These are phyloP conservation scores for Papilio elwesi DNA, from an alignment of 2,888 invertebrate species.

Conservation along the genomic window DNA sequence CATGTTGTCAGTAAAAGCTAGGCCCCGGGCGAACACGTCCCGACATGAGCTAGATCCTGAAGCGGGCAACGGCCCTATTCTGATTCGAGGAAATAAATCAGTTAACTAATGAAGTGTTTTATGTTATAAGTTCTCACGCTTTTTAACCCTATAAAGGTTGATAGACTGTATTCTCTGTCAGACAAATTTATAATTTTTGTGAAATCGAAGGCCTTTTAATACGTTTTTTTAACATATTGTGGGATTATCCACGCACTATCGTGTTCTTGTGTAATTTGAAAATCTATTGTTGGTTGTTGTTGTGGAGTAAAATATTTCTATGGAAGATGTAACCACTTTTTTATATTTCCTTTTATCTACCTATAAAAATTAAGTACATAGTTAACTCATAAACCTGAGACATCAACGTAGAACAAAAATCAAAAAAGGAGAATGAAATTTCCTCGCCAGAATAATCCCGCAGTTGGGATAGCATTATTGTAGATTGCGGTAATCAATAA, in stretches of 20 bases:
- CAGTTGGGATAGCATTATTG: conserved; percentile 50
- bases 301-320: too few species aligned
- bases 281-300: too few species aligned
- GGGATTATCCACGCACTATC: too few species aligned
- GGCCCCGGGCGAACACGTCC: conserved; percentile 54
- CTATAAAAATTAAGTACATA: background rate
- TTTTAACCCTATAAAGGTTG: too few species aligned
- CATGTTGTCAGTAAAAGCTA: conserved; percentile 46
- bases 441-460: conserved; percentile 48
- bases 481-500: conserved; percentile 55
- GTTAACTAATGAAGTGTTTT: background rate
- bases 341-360: too few species aligned
- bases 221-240: too few species aligned
- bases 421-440: conserved; percentile 3
- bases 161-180: too few species aligned
- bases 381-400: background rate
- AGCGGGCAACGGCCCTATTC: conserved; percentile 27
- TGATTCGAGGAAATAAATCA: conserved; percentile 6
- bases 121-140: background rate
- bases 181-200: too few species aligned
- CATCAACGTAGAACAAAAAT: background rate
- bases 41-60: conserved; percentile 53
- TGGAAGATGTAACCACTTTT: too few species aligned
- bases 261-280: too few species aligned
- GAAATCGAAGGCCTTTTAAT: too few species aligned